Percentiles rank a stretch among this genome's conserved stretches.
Evolutionary conservation across 2,113 vertebrate species (phyloP).

Genomic region (Ursus arctos): DNA sequence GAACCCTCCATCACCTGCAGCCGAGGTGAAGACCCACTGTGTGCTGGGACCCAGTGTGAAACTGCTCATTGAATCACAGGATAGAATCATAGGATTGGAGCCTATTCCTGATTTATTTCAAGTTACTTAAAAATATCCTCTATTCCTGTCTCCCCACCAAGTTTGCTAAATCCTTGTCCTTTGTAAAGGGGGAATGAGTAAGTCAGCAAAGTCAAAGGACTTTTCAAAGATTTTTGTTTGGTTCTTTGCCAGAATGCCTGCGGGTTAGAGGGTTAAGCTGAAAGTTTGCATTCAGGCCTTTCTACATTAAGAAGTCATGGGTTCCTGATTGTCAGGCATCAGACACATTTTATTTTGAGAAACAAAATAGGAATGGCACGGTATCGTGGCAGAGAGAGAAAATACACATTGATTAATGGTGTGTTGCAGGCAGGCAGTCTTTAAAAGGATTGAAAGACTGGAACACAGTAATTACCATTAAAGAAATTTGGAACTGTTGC

Average conservation of each 20-base stretch:
- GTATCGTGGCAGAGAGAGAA: slow-evolving; percentile 29
- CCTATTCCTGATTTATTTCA: slow-evolving; percentile 1
- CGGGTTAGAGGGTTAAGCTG: slow-evolving; percentile 66
- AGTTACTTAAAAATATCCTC: slow-evolving; percentile 1
- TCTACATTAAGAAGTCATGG: background rate
- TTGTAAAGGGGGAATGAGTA: background rate
- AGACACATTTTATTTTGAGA: slow-evolving; percentile 56
- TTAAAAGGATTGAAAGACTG: background rate
- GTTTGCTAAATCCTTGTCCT: slow-evolving; percentile 4
- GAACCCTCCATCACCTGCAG: background rate
- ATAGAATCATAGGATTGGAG: background rate
- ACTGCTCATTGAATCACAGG: background rate
- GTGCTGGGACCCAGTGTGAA: background rate
- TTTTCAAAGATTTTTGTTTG: slow-evolving; percentile 26
- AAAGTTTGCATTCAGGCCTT: slow-evolving; percentile 37
- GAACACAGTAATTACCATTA: background rate
- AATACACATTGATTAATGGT: background rate
- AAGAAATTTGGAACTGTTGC: background rate
- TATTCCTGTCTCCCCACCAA: background rate
- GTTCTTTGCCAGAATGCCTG: slow-evolving; percentile 60
- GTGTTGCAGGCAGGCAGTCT: background rate
- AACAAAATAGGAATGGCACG: background rate
- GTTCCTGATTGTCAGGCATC: slow-evolving; percentile 63
- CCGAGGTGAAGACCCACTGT: background rate
- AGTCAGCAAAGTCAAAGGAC: background rate